phyloP scores from a whole-genome alignment of 64 coral and sea anemone species.

The Montipora foliosa region DNA sequence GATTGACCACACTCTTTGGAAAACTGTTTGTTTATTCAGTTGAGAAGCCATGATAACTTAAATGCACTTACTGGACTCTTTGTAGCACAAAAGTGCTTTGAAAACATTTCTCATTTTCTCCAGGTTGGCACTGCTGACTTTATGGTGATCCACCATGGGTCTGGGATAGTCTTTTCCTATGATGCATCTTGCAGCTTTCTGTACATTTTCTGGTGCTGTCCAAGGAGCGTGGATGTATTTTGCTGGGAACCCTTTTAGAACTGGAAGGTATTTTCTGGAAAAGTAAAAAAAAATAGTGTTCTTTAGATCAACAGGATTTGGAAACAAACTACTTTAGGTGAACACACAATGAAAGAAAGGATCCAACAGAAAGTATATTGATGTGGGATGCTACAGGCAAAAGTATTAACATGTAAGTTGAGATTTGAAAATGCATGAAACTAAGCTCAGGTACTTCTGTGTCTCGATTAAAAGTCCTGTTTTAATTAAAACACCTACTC shows the following conservation, averaged over 20 bases:
- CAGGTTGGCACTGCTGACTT: conserved; percentile 52
- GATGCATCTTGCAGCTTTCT: conserved; percentile 53
- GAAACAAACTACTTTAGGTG: background rate
- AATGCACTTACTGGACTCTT: conserved; percentile 38
- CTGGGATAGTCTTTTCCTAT: conserved; percentile 67
- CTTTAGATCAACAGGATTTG: conserved; percentile 1
- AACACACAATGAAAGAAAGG: no score
- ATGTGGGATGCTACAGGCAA: no score
- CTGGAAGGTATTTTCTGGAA: conserved; percentile 82
- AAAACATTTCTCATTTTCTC: conserved; percentile 60
- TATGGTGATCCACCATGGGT: conserved; percentile 59
- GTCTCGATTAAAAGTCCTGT: no score
- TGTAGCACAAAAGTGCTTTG: conserved; percentile 21
- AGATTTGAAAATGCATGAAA: no score
- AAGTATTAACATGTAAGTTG: no score
- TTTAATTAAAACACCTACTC: no score
- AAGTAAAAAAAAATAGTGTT: conserved; percentile 35
- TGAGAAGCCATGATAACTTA: no score
- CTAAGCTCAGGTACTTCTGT: no score
- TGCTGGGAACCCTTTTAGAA: conserved; percentile 52
- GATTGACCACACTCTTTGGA: no score
- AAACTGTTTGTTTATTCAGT: no score
- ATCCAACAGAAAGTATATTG: no score
- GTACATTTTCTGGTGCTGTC: conserved; percentile 74
- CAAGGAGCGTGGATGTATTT: conserved; percentile 77